Evolutionary conservation across 2,797 vertebrate genomes (phyloP).

Genomic region (Pelodytes ibericus): DNA sequence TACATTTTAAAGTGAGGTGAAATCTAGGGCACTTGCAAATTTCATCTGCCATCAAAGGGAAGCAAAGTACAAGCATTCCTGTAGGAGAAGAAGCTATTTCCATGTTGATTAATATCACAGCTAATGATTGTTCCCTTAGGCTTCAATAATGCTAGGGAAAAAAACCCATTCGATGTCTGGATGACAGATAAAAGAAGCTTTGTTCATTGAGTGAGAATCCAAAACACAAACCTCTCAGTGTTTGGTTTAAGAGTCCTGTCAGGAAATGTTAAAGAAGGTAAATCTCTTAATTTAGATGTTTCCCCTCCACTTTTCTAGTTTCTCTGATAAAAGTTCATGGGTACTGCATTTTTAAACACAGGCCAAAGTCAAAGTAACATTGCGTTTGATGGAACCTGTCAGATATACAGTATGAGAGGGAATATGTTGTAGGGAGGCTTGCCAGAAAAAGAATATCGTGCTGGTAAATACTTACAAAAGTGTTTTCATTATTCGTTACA

Average conservation of each 20-base stretch:
- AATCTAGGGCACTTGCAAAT: slow-evolving; percentile 45
- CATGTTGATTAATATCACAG: slow-evolving; percentile 48
- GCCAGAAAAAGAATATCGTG: neutral
- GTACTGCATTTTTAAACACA: slow-evolving; percentile 44
- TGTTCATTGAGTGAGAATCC: slow-evolving; percentile 29
- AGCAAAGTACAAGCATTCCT: slow-evolving; percentile 35
- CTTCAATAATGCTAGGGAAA: slow-evolving; percentile 40
- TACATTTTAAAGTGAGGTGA: slow-evolving; percentile 47
- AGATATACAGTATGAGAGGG: slow-evolving; percentile 8
- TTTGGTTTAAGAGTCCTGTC: slow-evolving; percentile 34
- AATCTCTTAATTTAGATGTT: slow-evolving; percentile 54
- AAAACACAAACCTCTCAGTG: slow-evolving; percentile 46
- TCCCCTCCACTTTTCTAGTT: slow-evolving; percentile 27
- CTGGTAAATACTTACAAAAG: neutral
- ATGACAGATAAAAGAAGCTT: slow-evolving; percentile 45
- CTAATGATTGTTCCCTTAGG: slow-evolving; percentile 50
- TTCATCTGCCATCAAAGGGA: slow-evolving; percentile 50
- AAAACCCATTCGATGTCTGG: slow-evolving; percentile 39
- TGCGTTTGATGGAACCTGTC: slow-evolving; percentile 33
- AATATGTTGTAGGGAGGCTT: neutral
- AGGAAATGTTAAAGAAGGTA: slow-evolving; percentile 42
- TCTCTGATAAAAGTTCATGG: slow-evolving; percentile 45
- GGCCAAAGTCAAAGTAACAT: slow-evolving; percentile 47
- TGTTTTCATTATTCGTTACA: slow-evolving; percentile 2
- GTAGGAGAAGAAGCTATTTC: slow-evolving; percentile 52